Conservation (phyloP, 2,797 vertebrate species). For the Paguma larvata region DNA sequence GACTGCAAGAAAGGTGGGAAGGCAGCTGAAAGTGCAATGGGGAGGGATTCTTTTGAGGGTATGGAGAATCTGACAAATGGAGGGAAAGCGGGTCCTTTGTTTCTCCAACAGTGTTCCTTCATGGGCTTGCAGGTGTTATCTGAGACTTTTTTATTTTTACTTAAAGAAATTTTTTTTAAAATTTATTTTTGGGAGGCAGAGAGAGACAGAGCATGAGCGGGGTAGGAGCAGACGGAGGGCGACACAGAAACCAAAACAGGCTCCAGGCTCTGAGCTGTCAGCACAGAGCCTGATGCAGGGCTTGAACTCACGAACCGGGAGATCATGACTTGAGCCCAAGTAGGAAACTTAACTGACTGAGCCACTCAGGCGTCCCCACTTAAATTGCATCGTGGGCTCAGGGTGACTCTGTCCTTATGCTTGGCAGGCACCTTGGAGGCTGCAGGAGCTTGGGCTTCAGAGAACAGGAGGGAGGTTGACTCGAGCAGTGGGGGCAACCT, state of each 20-base stretch:
- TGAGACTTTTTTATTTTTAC: not conserved
- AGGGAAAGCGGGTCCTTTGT: not conserved
- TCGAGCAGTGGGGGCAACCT: not conserved
- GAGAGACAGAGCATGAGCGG: too few species aligned
- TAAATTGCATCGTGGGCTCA: not conserved
- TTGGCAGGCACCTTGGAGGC: not conserved
- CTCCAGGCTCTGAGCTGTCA: too few species aligned
- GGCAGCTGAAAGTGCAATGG: not conserved
- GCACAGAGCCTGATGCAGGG: too few species aligned
- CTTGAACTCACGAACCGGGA: too few species aligned
- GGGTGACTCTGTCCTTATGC: not conserved
- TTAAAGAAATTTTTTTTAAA: not conserved
- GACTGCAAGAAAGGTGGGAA: not conserved
- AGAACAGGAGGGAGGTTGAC: not conserved
- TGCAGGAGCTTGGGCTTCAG: not conserved
- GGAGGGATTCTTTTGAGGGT: not conserved
- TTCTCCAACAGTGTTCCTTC: not conserved
- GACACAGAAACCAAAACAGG: too few species aligned
- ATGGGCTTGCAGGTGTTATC: not conserved
- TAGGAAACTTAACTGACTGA: too few species aligned
- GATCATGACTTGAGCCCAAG: too few species aligned
- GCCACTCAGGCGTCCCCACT: not conserved
- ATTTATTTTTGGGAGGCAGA: too few species aligned
- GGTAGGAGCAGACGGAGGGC: too few species aligned
- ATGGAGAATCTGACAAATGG: not conserved